Conservation (phyloP, 2,797 vertebrate species). For the Peromyscus melanophrys region DNA sequence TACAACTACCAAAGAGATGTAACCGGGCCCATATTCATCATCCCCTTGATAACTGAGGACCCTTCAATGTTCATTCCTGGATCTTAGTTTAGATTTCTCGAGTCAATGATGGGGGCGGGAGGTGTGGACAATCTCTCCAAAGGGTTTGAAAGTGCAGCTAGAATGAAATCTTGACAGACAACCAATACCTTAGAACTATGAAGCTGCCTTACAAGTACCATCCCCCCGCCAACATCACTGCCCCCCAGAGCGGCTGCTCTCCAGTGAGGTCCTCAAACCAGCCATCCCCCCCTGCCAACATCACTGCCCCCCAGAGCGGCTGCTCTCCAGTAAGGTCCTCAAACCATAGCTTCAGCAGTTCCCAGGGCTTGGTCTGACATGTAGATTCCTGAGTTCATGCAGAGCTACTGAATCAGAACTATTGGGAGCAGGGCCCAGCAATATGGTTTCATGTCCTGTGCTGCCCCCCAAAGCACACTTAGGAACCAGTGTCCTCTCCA, state of each 20-base stretch:
- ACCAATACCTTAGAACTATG: background rate
- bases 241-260: background rate
- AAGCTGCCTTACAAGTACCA: too few species aligned
- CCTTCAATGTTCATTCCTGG: background rate
- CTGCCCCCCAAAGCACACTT: background rate
- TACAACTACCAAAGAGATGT: too few species aligned
- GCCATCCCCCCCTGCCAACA: background rate
- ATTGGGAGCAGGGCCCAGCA: background rate
- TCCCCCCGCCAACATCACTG: background rate
- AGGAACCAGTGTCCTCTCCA: background rate
- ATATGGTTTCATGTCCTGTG: background rate
- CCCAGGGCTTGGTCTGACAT: background rate
- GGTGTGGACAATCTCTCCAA: fast-evolving
- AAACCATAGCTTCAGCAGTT: background rate
- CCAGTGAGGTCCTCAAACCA: background rate
- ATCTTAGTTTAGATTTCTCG: background rate
- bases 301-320: background rate
- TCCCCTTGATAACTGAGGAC: background rate
- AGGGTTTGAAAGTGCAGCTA: background rate
- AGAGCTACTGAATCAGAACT: background rate
- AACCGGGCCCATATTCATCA: too few species aligned
- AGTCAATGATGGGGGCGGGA: background rate
- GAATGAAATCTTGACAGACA: background rate
- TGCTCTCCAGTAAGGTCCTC: background rate
- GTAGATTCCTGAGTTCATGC: background rate